Evolutionary conservation across 2,113 vertebrate species (phyloP).

Genomic region (Delphinapterus leucas): DNA sequence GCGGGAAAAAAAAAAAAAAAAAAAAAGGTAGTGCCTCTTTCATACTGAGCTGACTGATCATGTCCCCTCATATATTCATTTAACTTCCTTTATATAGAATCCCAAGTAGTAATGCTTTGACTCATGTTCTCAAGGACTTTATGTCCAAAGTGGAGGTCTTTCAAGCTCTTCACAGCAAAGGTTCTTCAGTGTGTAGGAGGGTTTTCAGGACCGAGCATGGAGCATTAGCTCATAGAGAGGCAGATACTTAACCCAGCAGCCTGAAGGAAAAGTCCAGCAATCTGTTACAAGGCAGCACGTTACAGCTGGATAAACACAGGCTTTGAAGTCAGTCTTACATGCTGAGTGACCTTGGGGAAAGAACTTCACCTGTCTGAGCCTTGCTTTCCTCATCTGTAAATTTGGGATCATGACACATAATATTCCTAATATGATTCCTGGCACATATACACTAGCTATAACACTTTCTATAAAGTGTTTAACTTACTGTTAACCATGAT

Average conservation of each 20-base stretch:
- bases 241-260: neutral
- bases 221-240: neutral
- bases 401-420: neutral
- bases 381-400: neutral
- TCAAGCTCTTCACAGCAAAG: neutral
- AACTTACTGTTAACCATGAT: neutral
- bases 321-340: neutral
- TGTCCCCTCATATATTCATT: constrained; percentile 1
- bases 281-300: neutral
- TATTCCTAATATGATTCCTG: neutral
- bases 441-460: neutral
- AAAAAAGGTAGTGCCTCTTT: neutral
- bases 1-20: too few relatives aligned
- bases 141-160: neutral
- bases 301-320: neutral
- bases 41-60: neutral
- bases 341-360: neutral
- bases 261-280: neutral
- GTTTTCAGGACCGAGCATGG: neutral
- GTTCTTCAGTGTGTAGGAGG: neutral
- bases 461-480: neutral
- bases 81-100: constrained; percentile 23
- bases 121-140: constrained; percentile 10
- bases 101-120: constrained; percentile 42
- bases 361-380: neutral